Base-by-base conservation (phyloP, 2,797 vertebrate genomes). In the Amphiprion clarkii region DNA sequence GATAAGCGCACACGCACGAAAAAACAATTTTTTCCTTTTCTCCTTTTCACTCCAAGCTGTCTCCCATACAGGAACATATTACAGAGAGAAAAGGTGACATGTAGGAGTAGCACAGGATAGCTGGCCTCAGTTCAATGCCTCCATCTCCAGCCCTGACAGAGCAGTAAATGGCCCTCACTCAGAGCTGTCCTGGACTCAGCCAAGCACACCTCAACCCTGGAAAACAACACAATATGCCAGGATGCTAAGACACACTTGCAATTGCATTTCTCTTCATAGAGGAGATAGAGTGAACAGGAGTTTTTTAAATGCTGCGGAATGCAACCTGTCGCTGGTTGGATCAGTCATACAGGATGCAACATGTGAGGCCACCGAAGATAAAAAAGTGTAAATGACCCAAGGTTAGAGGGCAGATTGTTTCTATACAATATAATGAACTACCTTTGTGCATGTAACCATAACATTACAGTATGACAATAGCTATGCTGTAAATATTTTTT, bases 271-370 rank as follows among this genome's bases (percentile, higher is more conserved):
- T 78, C 82, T 74, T 81, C 52, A 64, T 56, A 2, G 46, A 78
- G 72, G 59, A 76, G 62, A 76, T 6, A 19, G 73, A 79, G 49
- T 68, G 69, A 81, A 68, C 27, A 78, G 42, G 29, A 85, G 83
- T 87, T 76, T 88, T 93, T 91, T 90, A 92, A 86, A 90, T 89
- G 86, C 85, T 85, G 90, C 93, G 87, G 81, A 88, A 89, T 76
- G 79, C 65, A 23, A 86, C 80, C 79, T 79, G 87, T 86, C 62
- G 67, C 64, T 79, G 76, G 49, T 81, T 55, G 75, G 73, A 76
- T 67, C 2, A 56, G 66, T 78, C 74, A 57, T n/a, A 57, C 48
- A 57, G 65, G 46, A 84, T 52, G 74, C 49, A 12, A 74, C 59
- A 68, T 1, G 14, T 71, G 67, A 56, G 70, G 59, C 56, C 39